Base-by-base conservation (phyloP, 2,797 vertebrate genomes). In the Orientallactaga sibirica region DNA sequence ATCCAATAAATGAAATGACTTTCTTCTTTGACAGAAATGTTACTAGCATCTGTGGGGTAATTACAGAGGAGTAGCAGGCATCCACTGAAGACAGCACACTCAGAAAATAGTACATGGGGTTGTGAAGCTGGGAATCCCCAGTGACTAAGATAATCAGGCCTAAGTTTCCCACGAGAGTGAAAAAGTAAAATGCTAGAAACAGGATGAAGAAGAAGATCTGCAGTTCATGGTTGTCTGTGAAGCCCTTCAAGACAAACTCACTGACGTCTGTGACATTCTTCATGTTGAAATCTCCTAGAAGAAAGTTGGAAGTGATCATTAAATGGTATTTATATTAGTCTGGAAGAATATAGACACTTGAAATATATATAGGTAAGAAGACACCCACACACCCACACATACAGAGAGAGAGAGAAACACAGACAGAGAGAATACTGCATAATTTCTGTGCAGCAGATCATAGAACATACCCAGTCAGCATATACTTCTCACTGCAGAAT, bases 71-170 rank as follows among this genome's bases (percentile, higher is more conserved):
- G 25, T 87, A 92, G 25, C 58, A 92, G 43, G 91, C 77, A 67
- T 92, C 91, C 62, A 92, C 68, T 1, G 61, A 87, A 22, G 91
- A 87, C 25, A 92, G 29, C 5, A 75, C 61, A 55, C 84, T 68
- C 61, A 92, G 70, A 58, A 92, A 92, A 41, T 92, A 92, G 77
- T 87, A 92, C 91, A 92, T 87, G 2, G 91, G 77, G 48, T 67
- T 92, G 62, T 88, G 85, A 14, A 87, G 70, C 6, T 7, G 25
- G 25, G 77, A 61, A 68, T 92, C 77, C 22, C 61, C 84, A 48
- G 43, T n/a, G 61, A 92, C 91, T 2, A 92, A 20, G 24, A 24
- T 0, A 19, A 92, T 92, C 68, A 92, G 25, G 8, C 83, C 84
- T 80, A 92, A 66, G 55, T 92, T 87, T 12, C 84, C 91, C 18